Evolutionary conservation across 2,113 vertebrate genomes (phyloP).

Genomic region (Morphnarchus princeps): DNA sequence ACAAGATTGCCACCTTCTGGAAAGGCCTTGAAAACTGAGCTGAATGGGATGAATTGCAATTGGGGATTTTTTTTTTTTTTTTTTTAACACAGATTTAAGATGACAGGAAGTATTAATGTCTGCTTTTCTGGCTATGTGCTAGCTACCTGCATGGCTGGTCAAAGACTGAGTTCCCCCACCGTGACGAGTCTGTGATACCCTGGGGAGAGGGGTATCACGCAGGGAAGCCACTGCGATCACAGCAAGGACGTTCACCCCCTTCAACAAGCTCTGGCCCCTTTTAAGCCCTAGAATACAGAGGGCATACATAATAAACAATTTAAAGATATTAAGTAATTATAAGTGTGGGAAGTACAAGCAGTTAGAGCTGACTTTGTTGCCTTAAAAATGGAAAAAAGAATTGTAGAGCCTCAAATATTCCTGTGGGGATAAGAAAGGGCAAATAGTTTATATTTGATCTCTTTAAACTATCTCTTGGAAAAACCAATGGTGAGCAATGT

Average conservation of each 20-base stretch:
- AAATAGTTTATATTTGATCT: background rate
- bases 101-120: too few species aligned
- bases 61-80: background rate
- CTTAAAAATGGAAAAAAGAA: background rate
- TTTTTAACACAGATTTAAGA: background rate
- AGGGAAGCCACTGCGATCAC: background rate
- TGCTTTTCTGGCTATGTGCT: background rate
- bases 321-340: background rate
- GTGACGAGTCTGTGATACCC: rapidly evolving
- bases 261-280: background rate
- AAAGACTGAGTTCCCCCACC: background rate
- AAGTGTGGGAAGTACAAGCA: background rate
- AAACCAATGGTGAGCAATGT: background rate
- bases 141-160: background rate
- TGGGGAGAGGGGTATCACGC: rapidly evolving
- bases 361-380: background rate
- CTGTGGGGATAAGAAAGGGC: background rate
- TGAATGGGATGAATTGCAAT: rapidly evolving
- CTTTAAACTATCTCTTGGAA: background rate
- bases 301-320: background rate
- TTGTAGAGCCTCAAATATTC: background rate
- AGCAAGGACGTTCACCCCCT: background rate
- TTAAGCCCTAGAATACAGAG: background rate
- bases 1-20: constrained; percentile 47
- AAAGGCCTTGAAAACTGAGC: background rate